Conservation (phyloP, 2,888 invertebrate genomes). For the Julus scandinavius region DNA sequence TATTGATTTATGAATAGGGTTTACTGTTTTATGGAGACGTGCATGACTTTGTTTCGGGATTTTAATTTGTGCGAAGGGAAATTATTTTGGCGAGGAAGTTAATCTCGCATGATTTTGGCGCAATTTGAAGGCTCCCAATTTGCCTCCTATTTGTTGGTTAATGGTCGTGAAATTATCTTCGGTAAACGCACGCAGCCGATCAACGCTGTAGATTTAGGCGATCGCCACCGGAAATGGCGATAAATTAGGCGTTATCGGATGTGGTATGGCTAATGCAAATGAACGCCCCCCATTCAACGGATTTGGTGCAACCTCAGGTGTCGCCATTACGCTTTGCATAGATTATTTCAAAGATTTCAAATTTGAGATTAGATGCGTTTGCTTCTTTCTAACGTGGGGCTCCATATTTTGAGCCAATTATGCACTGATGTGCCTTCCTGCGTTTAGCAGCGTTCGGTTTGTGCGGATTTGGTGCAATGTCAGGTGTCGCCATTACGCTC, state of each 20-base stretch:
- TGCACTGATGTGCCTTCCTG: no score
- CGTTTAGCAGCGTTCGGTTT: no score
- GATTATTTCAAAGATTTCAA: no score
- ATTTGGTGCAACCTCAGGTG: not conserved
- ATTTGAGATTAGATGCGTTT: no score
- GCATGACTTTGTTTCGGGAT: slow-evolving; percentile 38
- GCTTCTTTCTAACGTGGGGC: no score
- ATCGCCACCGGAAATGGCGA: slow-evolving; percentile 4
- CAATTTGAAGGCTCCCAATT: slow-evolving; percentile 13
- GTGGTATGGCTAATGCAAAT: slow-evolving; percentile 14
- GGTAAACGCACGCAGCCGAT: not conserved
- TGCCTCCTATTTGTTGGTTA: slow-evolving; percentile 15
- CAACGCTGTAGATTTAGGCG: slow-evolving; percentile 5
- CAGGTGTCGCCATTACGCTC: no score
- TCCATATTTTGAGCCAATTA: no score
- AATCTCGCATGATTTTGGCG: not conserved
- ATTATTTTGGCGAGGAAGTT: not conserved
- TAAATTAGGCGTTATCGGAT: slow-evolving; percentile 18
- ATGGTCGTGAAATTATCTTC: slow-evolving; percentile 19
- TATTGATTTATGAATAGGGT: slow-evolving; percentile 6
- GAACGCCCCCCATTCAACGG: not conserved
- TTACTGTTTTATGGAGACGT: slow-evolving; percentile 18
- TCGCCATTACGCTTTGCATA: no score
- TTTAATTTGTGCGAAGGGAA: slow-evolving; percentile 34
- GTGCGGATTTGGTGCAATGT: no score